Evolutionary conservation across 2,797 vertebrate species (phyloP).

Genomic region (Falco concolor): DNA sequence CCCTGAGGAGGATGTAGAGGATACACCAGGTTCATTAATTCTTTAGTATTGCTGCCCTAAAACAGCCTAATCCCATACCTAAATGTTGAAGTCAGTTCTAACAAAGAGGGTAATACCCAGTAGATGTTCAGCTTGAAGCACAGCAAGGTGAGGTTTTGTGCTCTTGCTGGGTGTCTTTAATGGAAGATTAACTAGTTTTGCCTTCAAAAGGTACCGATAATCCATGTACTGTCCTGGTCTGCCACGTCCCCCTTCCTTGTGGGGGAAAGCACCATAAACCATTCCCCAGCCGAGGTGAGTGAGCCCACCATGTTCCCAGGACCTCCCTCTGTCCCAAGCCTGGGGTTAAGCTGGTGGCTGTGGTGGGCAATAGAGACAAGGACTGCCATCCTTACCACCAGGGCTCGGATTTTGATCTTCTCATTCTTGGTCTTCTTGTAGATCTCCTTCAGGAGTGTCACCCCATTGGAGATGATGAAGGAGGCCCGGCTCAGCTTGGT

Average conservation of each 20-base stretch:
- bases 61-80: background rate
- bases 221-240: background rate
- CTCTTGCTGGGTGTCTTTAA: background rate
- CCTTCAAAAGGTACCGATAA: background rate
- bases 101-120: background rate
- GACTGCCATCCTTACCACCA: conserved; percentile 83
- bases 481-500: conserved; percentile 93
- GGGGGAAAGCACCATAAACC: background rate
- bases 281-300: background rate
- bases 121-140: background rate
- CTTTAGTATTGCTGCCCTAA: background rate
- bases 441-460: conserved; percentile 90
- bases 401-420: conserved; percentile 93
- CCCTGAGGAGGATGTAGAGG: conserved; percentile 75
- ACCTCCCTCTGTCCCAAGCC: background rate
- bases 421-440: conserved; percentile 98
- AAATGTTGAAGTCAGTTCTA: background rate
- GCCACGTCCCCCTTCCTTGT: background rate
- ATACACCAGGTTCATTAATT: background rate
- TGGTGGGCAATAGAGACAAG: background rate
- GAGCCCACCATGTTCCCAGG: background rate
- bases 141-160: background rate
- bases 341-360: fast-evolving
- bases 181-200: background rate
- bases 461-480: conserved; percentile 94